Conservation (phyloP, 2,113 vertebrate genomes). For the Heterotis niloticus region DNA sequence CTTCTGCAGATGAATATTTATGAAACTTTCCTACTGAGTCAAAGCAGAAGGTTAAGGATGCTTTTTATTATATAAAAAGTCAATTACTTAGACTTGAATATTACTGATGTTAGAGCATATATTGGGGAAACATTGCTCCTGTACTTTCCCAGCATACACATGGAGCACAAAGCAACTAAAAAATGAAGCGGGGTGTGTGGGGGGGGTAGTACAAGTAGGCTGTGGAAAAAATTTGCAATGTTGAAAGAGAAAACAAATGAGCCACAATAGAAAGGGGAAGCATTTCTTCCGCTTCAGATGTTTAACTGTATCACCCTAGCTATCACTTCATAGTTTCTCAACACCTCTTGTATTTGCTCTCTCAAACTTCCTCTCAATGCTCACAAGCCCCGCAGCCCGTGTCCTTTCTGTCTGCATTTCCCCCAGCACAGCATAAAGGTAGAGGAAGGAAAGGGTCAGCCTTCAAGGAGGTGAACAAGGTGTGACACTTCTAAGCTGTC, state of each 20-base stretch:
- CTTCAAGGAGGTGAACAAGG: neutral
- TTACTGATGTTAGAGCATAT: too few species aligned
- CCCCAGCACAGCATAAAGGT: constrained; percentile 35
- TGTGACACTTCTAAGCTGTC: too few species aligned
- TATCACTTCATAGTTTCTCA: neutral
- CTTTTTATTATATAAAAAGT: too few species aligned
- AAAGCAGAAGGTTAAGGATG: neutral
- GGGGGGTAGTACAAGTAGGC: rapidly evolving
- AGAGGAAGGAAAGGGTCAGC: constrained; percentile 37
- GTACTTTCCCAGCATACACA: too few species aligned
- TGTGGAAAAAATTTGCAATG: neutral
- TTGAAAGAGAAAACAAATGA: neutral
- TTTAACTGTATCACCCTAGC: neutral
- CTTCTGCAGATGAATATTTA: too few species aligned
- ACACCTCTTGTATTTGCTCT: neutral
- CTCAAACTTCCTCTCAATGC: constrained; percentile 94
- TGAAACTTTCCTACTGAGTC: too few species aligned
- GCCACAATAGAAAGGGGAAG: constrained; percentile 10
- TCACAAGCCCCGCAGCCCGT: constrained; percentile 91
- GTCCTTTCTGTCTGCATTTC: constrained; percentile 81
- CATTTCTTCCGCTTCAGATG: constrained; percentile 12
- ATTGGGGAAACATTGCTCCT: neutral
- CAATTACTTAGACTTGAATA: too few species aligned
- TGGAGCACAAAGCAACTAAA: neutral
- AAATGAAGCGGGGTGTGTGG: too few species aligned